Evolutionary conservation across 2,888 invertebrate species (phyloP), one percentile per base, ranked within the genome.

Genomic region (Cyrtodaria siliqua): DNA sequence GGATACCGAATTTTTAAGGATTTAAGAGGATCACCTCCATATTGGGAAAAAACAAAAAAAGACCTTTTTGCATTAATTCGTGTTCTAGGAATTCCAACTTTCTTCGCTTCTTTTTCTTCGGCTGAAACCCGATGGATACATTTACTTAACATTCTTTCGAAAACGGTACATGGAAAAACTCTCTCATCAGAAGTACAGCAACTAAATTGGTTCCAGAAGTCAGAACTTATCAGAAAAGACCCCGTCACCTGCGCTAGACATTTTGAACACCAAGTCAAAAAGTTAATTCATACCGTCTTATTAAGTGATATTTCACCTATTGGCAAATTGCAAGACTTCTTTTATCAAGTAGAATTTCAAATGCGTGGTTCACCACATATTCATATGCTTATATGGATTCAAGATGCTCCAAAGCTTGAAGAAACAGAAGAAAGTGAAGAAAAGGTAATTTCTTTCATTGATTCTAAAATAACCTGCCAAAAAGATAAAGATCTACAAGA

Each of bases 341-440:
- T 80, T 16, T 79, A 77, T 23, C 47, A 70, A 44, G 67, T 85
- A 1, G 71, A 63, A 29, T 82, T 70, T 33, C 80, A 76, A 33
- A 76, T 75, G 12, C 23, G 77, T 14, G 79, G 83, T 16, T 79
- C 74, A 12, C 82, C 82, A 3, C 83, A 81, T 68, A 59, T 75
- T n/a, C 80, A 84, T n/a, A n/a, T n/a, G n/a, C n/a, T n/a, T n/a
- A n/a, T n/a, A n/a, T n/a, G n/a, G n/a, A n/a, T n/a, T n/a, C n/a
- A n/a, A n/a, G n/a, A n/a, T n/a, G n/a, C n/a, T n/a, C n/a, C 26
- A 85, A 83, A 49, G 85, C 82, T 24, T 78, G 82, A 38, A 16
- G 40, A 38, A 12, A 38, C 40, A 38, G 40, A 38, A 38, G 40
- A 38, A 38, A 38, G 40, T 38, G 9, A 38, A 12, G 56, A 66